Evolutionary conservation across 2,797 vertebrate species (phyloP).

Genomic region (Numenius phaeopus): DNA sequence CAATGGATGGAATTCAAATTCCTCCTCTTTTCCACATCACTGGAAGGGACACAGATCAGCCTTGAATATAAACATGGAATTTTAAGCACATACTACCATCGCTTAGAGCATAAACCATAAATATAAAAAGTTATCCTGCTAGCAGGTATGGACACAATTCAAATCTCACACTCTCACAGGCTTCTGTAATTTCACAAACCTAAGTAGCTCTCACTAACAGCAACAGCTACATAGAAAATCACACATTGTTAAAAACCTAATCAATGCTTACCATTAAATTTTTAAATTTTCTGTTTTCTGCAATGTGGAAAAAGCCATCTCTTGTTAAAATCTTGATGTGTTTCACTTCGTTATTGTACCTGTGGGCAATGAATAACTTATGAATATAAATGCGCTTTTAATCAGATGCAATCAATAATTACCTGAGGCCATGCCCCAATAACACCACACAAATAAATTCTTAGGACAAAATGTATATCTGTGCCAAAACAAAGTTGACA

Average conservation of each 20-base stretch:
- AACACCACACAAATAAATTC: conserved; percentile 85
- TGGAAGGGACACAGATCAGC: not conserved
- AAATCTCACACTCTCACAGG: not conserved
- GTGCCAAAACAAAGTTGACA: conserved; percentile 78
- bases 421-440: conserved; percentile 80
- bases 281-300: conserved; percentile 98
- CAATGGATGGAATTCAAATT: not conserved
- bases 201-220: conserved; percentile 17
- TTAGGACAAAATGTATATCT: conserved; percentile 83
- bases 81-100: not conserved
- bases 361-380: conserved; percentile 92
- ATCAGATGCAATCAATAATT: conserved; percentile 91
- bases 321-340: conserved; percentile 99
- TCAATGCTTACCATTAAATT: conserved; percentile 93
- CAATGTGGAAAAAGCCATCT: conserved; percentile 95
- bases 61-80: not conserved
- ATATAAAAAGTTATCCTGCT: not conserved
- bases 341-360: conserved; percentile 99
- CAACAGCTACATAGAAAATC: not conserved
- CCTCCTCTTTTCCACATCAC: not conserved
- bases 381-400: conserved; percentile 95
- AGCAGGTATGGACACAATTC: not conserved
- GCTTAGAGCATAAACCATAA: not conserved
- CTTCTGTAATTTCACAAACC: conserved; percentile 19
- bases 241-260: conserved; percentile 46